Evolutionary conservation across 2,888 invertebrate genomes (phyloP), one percentile per base, ranked within the genome.

Genomic region (Piscicola geometra): DNA sequence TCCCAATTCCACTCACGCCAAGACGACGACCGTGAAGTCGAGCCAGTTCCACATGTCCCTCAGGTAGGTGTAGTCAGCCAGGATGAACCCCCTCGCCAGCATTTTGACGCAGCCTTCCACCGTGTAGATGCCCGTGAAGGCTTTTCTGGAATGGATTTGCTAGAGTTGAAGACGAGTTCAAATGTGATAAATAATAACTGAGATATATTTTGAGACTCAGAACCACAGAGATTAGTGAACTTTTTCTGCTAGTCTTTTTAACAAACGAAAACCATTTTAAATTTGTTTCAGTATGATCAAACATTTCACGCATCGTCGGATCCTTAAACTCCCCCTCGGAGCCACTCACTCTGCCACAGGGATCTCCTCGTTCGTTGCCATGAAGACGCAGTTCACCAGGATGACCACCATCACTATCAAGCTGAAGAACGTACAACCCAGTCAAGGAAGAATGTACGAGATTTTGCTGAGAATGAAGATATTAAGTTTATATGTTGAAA

Each of bases 31-130:
- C 91, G 95, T 92, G 92, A 97, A 97, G 92, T 98, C 97, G 90
- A 97, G 92, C 96, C 96, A 97, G 91, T 98, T 98, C 97, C 97
- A 98, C 90, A 96, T 94, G 92, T 98, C 97, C 91, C 97, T 92
- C 91, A 98, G 94, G 91, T 97, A 98, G 90, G 97, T 96, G 92
- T 96, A 97, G 89, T 93, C 93, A 90, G 93, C 92, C 89, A 97
- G 91, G 89, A 97, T 94, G 91, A 95, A 95, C 90, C 97, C 97
- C 90, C 97, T 91, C 88, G 96, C 95, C 91, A 95, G 92, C 90
- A 96, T 94, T 91, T 97, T 98, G 89, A 96, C 93, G 89, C 93
- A 91, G 88, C 95, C 94, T 90, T 98, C 97, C 90, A 95, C 93
- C 88, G 97, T 97, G 92, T 98, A 97, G 91, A 98, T 96, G 88